Conservation (phyloP, 23 tunicate species). For the Trididemnum nubilum region DNA sequence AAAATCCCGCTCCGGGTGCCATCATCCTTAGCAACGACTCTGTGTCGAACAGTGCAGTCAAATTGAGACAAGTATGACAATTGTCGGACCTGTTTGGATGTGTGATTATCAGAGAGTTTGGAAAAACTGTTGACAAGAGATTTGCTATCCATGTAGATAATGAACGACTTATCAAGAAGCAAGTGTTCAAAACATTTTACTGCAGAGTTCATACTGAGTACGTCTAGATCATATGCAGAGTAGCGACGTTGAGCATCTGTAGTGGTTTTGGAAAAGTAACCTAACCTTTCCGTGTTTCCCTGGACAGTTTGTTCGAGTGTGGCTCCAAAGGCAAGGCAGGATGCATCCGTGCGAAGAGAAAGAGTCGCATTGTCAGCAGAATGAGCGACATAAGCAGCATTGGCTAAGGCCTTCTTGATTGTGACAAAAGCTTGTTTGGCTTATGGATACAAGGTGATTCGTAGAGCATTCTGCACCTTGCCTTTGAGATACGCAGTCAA, state of each 20-base stretch:
- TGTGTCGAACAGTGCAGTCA: background rate
- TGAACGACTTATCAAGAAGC: background rate
- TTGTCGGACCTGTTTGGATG: background rate
- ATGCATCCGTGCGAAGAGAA: slow-evolving; percentile 8
- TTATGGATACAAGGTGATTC: background rate
- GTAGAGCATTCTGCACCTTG: slow-evolving; percentile 3
- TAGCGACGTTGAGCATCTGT: background rate
- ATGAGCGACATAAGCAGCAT: background rate
- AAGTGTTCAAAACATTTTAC: background rate
- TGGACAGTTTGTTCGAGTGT: slow-evolving; percentile 17
- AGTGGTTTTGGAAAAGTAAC: slow-evolving; percentile 10
- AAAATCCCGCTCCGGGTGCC: too few relatives aligned
- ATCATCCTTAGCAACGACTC: too few relatives aligned
- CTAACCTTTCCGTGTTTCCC: slow-evolving; percentile 9
- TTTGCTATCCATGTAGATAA: background rate
- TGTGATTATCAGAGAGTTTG: background rate
- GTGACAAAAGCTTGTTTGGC: background rate
- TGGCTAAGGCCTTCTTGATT: background rate
- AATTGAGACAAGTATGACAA: background rate
- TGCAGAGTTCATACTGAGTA: slow-evolving; percentile 13
- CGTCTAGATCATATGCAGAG: slow-evolving; percentile 24
- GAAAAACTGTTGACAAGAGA: background rate
- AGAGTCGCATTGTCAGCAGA: background rate
- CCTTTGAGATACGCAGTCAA: background rate
- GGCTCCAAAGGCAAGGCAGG: slow-evolving; percentile 17